A percentile compares a stretch with the other conserved stretches of the same genome.
phyloP scores from a whole-genome alignment of 2,797 vertebrate genomes.

The Limosa lapponica region DNA sequence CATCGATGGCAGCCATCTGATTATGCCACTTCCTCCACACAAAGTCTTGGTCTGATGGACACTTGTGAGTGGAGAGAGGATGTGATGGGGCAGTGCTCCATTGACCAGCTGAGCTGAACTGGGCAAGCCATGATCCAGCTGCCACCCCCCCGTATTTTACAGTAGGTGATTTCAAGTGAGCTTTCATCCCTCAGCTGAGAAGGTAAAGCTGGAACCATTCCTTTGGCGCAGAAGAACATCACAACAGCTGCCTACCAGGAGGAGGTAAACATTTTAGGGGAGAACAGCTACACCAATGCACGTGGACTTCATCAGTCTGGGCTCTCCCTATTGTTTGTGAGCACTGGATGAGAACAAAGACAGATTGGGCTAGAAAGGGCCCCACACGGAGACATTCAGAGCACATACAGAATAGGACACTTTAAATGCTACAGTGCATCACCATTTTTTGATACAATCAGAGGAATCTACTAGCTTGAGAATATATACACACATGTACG shows the following conservation, averaged over 20 bases:
- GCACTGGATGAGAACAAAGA: slow-evolving; percentile 55
- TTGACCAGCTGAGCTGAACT: background rate
- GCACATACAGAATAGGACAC: background rate
- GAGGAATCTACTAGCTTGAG: background rate
- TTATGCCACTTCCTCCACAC: background rate
- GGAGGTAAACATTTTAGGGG: background rate
- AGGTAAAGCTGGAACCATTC: background rate
- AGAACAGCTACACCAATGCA: background rate
- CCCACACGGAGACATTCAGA: slow-evolving; percentile 32
- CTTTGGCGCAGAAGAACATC: background rate
- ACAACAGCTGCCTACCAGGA: background rate
- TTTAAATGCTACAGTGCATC: background rate
- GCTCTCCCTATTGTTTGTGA: slow-evolving; percentile 54
- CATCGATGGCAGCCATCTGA: background rate
- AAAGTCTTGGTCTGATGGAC: background rate
- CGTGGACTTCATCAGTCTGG: slow-evolving; percentile 28
- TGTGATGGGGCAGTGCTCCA: background rate
- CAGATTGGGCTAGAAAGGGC: slow-evolving; percentile 64
- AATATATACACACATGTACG: background rate
- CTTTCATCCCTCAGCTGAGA: background rate
- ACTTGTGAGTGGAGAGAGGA: background rate
- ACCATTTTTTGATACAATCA: background rate
- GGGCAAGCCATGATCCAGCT: background rate
- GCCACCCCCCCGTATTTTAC: background rate
- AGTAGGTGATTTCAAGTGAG: background rate